Evolutionary conservation across 2,888 invertebrate genomes (phyloP), one percentile per base, ranked within the genome.

Genomic region (Hemithea aestivaria): DNA sequence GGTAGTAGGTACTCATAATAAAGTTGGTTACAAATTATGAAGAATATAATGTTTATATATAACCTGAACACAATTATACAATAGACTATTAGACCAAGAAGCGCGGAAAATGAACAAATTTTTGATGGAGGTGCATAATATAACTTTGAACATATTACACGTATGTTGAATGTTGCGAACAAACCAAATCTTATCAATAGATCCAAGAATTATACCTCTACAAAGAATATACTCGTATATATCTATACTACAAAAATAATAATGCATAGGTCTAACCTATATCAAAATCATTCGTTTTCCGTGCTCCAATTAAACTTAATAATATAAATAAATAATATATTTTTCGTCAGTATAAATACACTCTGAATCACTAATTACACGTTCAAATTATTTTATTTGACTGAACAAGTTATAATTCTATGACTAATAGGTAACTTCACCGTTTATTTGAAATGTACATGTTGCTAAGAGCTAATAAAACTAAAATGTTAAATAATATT

Each of bases 371-470:
- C 62, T 63, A 46, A 36, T 27, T 35, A 27, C 27, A 34, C 23
- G 21, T 42, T 33, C 32, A 35, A 33, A 31, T 34, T 40, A 33
- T 38, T 35, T 35, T 36, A 35, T 40, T 20, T 40, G 35, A 35
- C 37, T 40, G 20, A 37, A 12, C 36, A 34, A 32, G 27, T 27
- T 39, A 20, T 9, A 26, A 32, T 10, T 27, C 27, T 48, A 48
- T 54, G 51, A 57, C 70, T 74, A 74, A 73, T 83, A 83, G 84
- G 83, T 83, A 84, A 84, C 84, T 67, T 70, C 52, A 83, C 83
- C 83, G 83, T 66, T 61, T 56, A 39, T 58, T 56, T 48, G 20
- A 47, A 65, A 67, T 76, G 48, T 75, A 76, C 71, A 74, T 24
- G 21, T 40, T 44, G 30, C 44, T 50, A 40, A 28, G 7, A 11